phyloP scores from a whole-genome alignment of 2,113 vertebrate genomes.

The Leucopsar rothschildi region DNA sequence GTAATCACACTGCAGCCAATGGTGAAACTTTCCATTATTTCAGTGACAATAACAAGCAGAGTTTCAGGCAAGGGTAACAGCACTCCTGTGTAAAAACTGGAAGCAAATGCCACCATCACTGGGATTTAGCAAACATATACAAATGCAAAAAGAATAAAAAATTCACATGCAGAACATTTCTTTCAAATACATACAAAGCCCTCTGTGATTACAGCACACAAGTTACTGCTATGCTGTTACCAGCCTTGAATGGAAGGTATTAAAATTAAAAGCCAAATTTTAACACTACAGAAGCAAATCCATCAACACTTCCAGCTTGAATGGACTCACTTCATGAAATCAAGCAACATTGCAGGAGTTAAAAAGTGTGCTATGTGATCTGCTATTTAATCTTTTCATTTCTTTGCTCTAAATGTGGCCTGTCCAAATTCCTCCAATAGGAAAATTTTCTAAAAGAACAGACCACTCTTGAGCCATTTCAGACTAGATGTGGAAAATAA shows the following conservation, averaged over 20 bases:
- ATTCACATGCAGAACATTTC: neutral
- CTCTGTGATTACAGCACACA: neutral
- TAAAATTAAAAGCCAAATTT: conserved; percentile 15
- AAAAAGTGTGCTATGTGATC: neutral
- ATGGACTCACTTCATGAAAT: neutral
- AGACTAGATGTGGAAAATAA: neutral
- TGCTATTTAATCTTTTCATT: neutral
- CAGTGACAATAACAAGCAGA: neutral
- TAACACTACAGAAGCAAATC: conserved; percentile 31
- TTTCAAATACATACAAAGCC: neutral
- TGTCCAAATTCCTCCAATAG: neutral
- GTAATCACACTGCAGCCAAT: neutral
- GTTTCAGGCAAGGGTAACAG: neutral
- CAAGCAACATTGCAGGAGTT: neutral
- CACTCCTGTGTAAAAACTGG: neutral
- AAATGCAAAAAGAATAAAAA: neutral
- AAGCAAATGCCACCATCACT: neutral
- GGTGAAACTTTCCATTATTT: neutral
- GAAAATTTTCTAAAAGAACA: neutral
- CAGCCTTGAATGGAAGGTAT: neutral
- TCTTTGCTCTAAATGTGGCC: neutral
- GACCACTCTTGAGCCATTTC: neutral
- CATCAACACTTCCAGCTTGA: neutral
- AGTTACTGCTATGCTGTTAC: neutral
- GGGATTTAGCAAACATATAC: neutral